phyloP scores from a whole-genome alignment of 92 coral and sea anemone species.

The Palythoa caribaeorum region DNA sequence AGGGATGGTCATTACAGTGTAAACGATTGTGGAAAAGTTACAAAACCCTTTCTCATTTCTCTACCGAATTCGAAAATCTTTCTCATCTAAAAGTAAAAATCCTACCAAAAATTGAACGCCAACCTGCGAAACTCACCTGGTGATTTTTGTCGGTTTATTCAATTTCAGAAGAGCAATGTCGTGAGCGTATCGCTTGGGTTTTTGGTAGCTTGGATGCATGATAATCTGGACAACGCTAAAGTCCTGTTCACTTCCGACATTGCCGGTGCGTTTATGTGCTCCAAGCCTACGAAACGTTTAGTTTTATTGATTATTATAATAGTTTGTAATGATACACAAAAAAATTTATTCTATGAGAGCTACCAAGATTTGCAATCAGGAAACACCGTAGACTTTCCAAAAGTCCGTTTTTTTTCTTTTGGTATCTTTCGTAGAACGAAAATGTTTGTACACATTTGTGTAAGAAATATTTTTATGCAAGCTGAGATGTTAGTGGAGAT shows the following conservation, averaged over 20 bases:
- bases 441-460: no score
- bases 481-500: no score
- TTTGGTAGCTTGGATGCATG: not conserved
- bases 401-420: no score
- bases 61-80: not conserved
- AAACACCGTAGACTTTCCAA: no score
- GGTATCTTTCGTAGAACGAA: no score
- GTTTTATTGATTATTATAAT: not conserved
- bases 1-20: no score
- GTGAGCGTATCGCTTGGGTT: not conserved
- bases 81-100: not conserved
- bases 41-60: no score
- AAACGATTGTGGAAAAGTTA: no score
- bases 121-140: not conserved
- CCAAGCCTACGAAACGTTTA: not conserved
- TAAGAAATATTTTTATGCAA: no score
- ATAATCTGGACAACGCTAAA: slow-evolving; percentile 1
- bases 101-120: not conserved
- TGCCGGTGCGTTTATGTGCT: slow-evolving; percentile 8
- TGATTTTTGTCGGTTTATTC: not conserved
- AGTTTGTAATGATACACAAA: not conserved
- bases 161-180: slow-evolving; percentile 9
- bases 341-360: no score
- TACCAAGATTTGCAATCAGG: no score
- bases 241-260: not conserved